Conservation (phyloP, 2,888 invertebrate genomes). For the Drosophila longiperda region DNA sequence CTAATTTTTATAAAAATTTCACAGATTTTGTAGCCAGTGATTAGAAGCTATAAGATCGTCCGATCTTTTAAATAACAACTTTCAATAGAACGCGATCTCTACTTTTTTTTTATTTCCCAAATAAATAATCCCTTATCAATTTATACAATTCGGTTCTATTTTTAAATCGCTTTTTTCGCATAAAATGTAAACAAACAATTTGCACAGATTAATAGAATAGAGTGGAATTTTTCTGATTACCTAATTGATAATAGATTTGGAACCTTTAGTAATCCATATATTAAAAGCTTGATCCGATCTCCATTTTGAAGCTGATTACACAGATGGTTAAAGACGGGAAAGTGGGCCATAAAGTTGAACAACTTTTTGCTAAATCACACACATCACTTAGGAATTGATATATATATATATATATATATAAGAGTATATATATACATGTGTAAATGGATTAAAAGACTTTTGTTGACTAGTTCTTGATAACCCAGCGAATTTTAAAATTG, state of each 20-base stretch:
- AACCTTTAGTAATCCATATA: not conserved
- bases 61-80: not conserved
- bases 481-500: not conserved
- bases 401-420: not conserved
- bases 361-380: not conserved
- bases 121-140: not conserved
- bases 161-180: not conserved
- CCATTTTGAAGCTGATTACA: not conserved
- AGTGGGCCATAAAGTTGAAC: constrained; percentile 15
- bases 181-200: constrained; percentile 6
- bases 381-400: not conserved
- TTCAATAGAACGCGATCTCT: not conserved
- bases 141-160: not conserved
- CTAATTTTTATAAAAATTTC: not conserved
- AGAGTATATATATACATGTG: not conserved
- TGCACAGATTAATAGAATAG: constrained; percentile 10
- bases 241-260: not conserved
- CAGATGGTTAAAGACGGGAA: not conserved
- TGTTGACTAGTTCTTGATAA: constrained; percentile 14
- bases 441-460: too few relatives aligned
- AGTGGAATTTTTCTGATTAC: constrained; percentile 13
- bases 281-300: not conserved
- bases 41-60: not conserved
- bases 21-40: not conserved
- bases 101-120: not conserved